Conservation (phyloP, 2,113 vertebrate species). For the Atrichornis clamosus region DNA sequence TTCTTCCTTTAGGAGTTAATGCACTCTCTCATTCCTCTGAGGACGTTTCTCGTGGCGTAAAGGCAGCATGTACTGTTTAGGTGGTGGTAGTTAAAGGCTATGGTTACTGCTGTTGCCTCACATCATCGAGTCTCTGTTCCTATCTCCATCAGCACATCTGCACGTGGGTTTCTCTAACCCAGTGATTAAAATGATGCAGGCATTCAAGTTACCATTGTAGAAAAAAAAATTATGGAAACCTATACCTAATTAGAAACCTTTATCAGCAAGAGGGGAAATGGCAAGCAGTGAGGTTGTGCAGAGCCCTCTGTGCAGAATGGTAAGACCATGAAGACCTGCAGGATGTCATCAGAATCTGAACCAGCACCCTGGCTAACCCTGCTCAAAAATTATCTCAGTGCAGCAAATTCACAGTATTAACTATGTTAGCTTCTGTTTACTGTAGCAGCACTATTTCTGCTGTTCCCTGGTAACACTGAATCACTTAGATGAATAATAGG, state of each 20-base stretch:
- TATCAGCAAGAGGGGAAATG: background rate
- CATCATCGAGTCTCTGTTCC: accelerated
- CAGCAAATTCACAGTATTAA: background rate
- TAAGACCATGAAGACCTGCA: background rate
- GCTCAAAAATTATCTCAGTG: background rate
- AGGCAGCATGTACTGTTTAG: background rate
- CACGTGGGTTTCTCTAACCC: accelerated
- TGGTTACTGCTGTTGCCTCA: background rate
- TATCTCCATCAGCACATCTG: background rate
- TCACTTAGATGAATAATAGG: background rate
- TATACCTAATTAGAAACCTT: background rate
- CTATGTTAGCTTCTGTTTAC: background rate
- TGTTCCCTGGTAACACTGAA: background rate
- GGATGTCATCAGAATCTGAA: background rate
- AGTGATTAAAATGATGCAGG: background rate
- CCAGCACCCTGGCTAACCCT: background rate
- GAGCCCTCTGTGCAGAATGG: background rate
- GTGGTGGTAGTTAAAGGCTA: background rate
- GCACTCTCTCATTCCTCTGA: background rate
- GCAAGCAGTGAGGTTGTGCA: background rate
- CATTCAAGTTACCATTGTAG: background rate
- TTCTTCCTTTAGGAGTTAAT: background rate
- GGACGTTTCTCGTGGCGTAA: background rate
- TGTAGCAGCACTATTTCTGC: background rate
- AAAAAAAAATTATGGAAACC: background rate